Evolutionary conservation across 2,113 vertebrate species (phyloP), one percentile per base, ranked within the genome.

Genomic region (Stigmatopora nigra): DNA sequence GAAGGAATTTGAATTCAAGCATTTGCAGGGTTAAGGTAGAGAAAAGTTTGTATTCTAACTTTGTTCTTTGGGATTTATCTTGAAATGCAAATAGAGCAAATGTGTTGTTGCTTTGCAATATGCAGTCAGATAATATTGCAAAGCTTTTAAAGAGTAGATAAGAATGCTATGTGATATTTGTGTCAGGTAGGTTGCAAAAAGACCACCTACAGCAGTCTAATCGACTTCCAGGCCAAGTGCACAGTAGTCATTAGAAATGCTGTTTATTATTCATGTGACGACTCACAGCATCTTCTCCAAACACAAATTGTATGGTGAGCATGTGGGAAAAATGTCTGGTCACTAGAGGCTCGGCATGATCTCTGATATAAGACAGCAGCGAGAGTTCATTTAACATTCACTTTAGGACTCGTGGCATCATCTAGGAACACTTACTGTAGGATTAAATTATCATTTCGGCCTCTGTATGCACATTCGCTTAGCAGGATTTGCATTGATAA

Each of bases 221-320:
- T 76, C 79, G 82, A 59, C 64, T 60, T 56, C 74, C 64, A 59
- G 67, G 70, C 67, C 73, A 73, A 74, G 64, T 78, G 68, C 59
- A 38, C 72, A 65, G 70, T 22, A 82, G 68, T 79, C 75, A 79
- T 86, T 81, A 77, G 62, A 76, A 76, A 81, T 82, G 78, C 77
- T 69, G 77, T 76, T 77, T 71, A 76, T 88, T 86, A 84, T 88
- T 87, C 77, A 88, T 75, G 46, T 61, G 64, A 66, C 75, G 69
- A 72, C 55, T 71, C 25, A 0, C 64, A 74, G 53, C 73, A 75
- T 79, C 73, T 72, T 64, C 45, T 41, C 58, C 72, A 78, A 78
- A 81, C 66, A 68, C 58, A 69, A 64, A 52, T 74, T 66, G 71
- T 64, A 64, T 62, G 63, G 69, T 70, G 57, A 69, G 78, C 59